Conservation (phyloP, 2,888 invertebrate genomes). For the Sphaeridia pumilis region DNA sequence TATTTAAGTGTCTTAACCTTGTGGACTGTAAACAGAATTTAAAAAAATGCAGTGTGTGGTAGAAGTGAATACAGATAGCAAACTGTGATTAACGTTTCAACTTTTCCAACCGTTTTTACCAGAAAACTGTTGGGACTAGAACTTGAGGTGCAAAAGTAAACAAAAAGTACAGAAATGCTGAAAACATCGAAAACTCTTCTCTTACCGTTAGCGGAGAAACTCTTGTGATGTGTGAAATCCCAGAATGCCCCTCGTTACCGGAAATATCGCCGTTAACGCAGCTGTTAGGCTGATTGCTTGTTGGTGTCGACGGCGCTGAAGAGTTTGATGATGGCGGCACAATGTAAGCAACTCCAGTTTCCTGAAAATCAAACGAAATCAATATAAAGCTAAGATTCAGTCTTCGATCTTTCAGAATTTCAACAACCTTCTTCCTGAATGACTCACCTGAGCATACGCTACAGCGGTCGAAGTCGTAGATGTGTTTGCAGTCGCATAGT, state of each 20-base stretch:
- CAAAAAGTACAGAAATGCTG: background rate
- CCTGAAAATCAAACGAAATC: slow-evolving; percentile 33
- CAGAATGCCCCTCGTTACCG: slow-evolving; percentile 42
- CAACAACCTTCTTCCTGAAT: background rate
- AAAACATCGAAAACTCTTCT: slow-evolving; percentile 31
- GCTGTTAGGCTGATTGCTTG: slow-evolving; percentile 40
- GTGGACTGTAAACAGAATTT: no score
- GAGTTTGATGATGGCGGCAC: slow-evolving; percentile 41
- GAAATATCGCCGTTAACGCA: slow-evolving; percentile 47
- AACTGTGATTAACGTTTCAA: no score
- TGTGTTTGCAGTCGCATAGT: slow-evolving; percentile 53
- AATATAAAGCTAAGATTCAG: background rate
- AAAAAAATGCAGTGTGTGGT: no score
- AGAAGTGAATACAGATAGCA: no score
- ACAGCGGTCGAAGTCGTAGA: slow-evolving; percentile 43
- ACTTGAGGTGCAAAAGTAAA: no score
- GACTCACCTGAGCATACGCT: slow-evolving; percentile 52
- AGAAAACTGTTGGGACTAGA: no score
- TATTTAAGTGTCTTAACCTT: no score
- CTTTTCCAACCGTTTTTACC: no score
- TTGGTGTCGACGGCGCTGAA: no score
- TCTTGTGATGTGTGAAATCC: slow-evolving; percentile 63
- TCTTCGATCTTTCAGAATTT: slow-evolving; percentile 1
- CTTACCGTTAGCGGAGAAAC: slow-evolving; percentile 87
- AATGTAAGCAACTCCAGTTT: slow-evolving; percentile 44